phyloP scores from a whole-genome alignment of 2,113 vertebrate genomes.

The Lamprologus ornatipinnis region DNA sequence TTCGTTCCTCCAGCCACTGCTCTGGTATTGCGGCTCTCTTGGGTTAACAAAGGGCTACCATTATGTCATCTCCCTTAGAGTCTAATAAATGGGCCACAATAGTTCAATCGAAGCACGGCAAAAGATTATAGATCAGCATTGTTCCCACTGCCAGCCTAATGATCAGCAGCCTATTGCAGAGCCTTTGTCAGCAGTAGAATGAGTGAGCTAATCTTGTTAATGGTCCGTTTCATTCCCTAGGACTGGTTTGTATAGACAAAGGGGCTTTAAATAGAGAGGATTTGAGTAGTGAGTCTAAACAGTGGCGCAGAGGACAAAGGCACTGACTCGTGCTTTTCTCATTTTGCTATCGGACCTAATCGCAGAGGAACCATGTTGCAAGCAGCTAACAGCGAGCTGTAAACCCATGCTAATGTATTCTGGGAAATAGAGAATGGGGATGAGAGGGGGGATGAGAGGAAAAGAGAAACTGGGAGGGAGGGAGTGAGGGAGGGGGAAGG shows the following conservation, averaged over 20 bases:
- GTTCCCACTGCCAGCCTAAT: slow-evolving; percentile 42
- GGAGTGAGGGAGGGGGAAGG: not conserved
- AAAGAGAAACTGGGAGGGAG: not conserved
- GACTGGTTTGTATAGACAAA: slow-evolving; percentile 46
- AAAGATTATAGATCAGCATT: slow-evolving; percentile 57
- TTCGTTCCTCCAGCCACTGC: not conserved
- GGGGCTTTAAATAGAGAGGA: slow-evolving; percentile 40
- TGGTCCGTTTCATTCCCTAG: slow-evolving; percentile 49
- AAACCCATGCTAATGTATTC: slow-evolving; percentile 16
- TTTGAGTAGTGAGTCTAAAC: slow-evolving; percentile 44
- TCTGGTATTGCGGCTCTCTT: not conserved
- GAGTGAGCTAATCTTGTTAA: slow-evolving; percentile 61
- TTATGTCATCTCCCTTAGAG: slow-evolving; percentile 21
- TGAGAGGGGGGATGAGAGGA: not conserved
- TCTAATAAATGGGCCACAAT: slow-evolving; percentile 33
- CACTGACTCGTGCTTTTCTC: slow-evolving; percentile 27
- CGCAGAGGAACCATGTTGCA: slow-evolving; percentile 26
- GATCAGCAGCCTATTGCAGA: slow-evolving; percentile 36
- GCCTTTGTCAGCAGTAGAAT: slow-evolving; percentile 49
- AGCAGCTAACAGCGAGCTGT: not conserved
- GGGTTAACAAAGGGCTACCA: not conserved
- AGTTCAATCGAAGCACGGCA: slow-evolving; percentile 21
- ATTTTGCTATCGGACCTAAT: slow-evolving; percentile 25
- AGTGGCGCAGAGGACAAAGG: slow-evolving; percentile 34
- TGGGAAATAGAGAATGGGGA: not conserved